Evolutionary conservation across 2,113 vertebrate genomes (phyloP), one percentile per base, ranked within the genome.

Genomic region (Xiphias gladius): DNA sequence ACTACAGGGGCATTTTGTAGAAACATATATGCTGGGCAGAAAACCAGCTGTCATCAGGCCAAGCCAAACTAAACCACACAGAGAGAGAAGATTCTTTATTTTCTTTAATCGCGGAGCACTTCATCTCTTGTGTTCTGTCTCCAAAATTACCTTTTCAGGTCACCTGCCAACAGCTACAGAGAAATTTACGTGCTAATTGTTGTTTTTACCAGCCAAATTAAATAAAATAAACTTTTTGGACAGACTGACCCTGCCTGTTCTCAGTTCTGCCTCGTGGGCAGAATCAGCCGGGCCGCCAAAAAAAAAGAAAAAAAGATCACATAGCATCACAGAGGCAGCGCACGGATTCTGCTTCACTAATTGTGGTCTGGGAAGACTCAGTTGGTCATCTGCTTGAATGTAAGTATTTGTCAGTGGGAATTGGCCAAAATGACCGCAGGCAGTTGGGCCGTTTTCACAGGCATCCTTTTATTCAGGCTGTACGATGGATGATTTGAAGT

Each of bases 21-120:
- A 85, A 77, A 64, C 59, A 65, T 50, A 81, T 61, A 50, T 19
- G 17, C 46, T 0, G 26, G 73, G 52, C 83, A 50, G 46, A 48
- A 43, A 59, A 46, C 43, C 79, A 74, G 63, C 63, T 74, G 69
- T 30, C 64, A 28, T 9, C 58, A 1, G 7, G 26, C 43, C 57
- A 35, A 59, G 63, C n/a, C n/a, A 68, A 76, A 26, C 63, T 2
- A 35, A 78, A 73, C 48, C 20, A 2, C 52, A 43, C 0, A 22
- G 16, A 11, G 58, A 35, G 52, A 24, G 2, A 37, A 46, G 30
- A 16, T 19, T 41, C n/a, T 81, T 46, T 43, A 11, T n/a, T 54
- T 66, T 55, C 54, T 59, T 58, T 39, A 19, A 58, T 50, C 20
- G 46, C 17, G 22, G 10, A 70, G 30, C 59, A 22, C 58, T 28